A percentile compares a stretch with the other conserved stretches of the same genome.
Conservation (phyloP, 2,113 vertebrate species). For the Theropithecus gelada region DNA sequence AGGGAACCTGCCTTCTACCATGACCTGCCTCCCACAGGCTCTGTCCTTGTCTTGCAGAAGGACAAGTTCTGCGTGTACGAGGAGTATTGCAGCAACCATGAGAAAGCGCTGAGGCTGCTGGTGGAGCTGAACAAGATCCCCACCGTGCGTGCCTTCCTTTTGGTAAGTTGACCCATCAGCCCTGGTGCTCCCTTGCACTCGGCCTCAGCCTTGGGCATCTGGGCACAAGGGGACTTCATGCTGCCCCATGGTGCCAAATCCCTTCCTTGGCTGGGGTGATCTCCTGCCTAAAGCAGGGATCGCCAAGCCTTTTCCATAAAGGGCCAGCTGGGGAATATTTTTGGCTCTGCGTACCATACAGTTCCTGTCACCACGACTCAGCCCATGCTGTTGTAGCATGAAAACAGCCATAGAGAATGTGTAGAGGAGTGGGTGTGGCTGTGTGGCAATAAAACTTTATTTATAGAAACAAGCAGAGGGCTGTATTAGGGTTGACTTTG, state of each 20-base stretch:
- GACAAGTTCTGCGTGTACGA: slow-evolving; percentile 96
- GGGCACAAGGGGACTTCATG: neutral
- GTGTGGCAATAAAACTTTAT: slow-evolving; percentile 18
- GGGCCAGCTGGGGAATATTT: neutral
- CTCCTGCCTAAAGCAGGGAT: neutral
- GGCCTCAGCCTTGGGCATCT: neutral
- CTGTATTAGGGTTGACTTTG: neutral
- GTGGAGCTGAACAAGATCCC: slow-evolving; percentile 99
- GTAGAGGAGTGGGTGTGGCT: neutral
- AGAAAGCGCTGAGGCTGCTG: slow-evolving; percentile 96
- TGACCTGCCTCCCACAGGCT: neutral
- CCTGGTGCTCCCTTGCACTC: neutral
- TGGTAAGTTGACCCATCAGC: slow-evolving; percentile 87
- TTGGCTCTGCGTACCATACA: neutral
- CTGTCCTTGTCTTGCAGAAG: slow-evolving; percentile 88
- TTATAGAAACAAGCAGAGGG: neutral
- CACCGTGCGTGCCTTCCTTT: slow-evolving; percentile 93
- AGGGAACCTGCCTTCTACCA: fast-evolving
- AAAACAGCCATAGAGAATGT: neutral
- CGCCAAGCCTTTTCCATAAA: fast-evolving
- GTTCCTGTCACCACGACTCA: fast-evolving
- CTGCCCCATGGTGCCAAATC: fast-evolving
- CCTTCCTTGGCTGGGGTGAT: neutral
- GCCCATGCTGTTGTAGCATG: neutral
- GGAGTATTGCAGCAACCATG: slow-evolving; percentile 99